A percentile compares a stretch with the other conserved stretches of the same genome.
These are phyloP conservation scores for Oncorhynchus gorbuscha DNA, from an alignment of 2,113 vertebrate species.

Conservation along the genomic window DNA sequence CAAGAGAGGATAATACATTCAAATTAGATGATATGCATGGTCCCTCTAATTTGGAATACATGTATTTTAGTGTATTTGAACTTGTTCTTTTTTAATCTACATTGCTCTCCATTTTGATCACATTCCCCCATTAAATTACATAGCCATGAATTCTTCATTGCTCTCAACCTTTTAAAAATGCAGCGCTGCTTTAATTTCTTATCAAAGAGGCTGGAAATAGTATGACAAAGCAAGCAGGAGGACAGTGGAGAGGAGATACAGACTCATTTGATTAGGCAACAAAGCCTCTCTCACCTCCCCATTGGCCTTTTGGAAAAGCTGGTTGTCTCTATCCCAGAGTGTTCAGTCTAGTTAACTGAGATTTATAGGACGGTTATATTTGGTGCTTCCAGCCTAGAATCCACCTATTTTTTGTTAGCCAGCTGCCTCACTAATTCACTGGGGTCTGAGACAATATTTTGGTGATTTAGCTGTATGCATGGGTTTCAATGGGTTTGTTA, in stretches of 20 bases:
- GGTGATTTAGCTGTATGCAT: too few species aligned
- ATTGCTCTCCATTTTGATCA: not conserved
- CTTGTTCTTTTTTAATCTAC: not conserved
- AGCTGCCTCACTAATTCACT: too few species aligned
- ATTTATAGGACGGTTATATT: not conserved
- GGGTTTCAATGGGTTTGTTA: too few species aligned
- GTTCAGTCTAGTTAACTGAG: slow-evolving; percentile 19
- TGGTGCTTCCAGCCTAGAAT: not conserved
- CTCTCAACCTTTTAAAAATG: slow-evolving; percentile 8
- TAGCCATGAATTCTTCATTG: slow-evolving; percentile 6
- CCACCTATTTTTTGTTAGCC: not conserved
- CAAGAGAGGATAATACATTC: too few species aligned
- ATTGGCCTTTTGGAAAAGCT: not conserved
- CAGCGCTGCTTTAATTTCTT: slow-evolving; percentile 20
- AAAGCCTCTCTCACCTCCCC: not conserved
- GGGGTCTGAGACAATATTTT: too few species aligned
- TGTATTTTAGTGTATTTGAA: not conserved
- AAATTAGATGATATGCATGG: too few species aligned
- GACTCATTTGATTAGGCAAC: slow-evolving; percentile 5
- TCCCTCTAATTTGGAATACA: too few species aligned
- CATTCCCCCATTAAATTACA: slow-evolving; percentile 1
- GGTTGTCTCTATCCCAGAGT: not conserved
- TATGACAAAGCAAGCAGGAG: not conserved
- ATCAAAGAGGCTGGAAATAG: slow-evolving; percentile 25
- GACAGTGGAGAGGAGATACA: not conserved